Evolutionary conservation across 2,113 vertebrate genomes (phyloP), one percentile per base, ranked within the genome.

Genomic region (Syrmaticus mikado): DNA sequence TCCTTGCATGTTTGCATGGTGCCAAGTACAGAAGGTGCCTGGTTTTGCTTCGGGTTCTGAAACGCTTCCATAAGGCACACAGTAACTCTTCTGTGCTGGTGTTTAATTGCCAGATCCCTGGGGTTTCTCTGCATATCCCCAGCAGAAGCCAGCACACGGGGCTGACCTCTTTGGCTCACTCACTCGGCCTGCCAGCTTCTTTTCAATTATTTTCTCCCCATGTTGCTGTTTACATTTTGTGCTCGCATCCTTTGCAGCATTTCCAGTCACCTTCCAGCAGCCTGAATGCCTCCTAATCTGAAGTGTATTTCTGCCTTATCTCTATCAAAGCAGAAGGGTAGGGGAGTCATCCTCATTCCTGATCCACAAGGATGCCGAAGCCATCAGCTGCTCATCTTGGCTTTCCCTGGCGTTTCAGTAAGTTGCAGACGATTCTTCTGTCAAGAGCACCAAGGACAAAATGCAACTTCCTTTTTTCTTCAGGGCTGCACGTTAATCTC

Each of bases 381-480:
- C 86, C 85, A 66, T 79, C 85, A 82, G 72, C 25, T 19, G 41
- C 92, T 83, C 82, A 8, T 60, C 82, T 87, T 30, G 1, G 71
- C 83, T 89, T 67, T 89, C 70, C 22, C 27, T 4, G 0, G 61
- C n/a, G 41, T 57, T 20, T 10, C 60, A 91, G 50, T 18, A 46
- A 87, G 46, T 79, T 43, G 10, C 93, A 61, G 89, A 27, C 0
- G 10, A 90, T 75, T 72, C 90, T 86, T 71, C 92, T 93, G 89
- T 92, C 96, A 93, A 94, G 93, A 94, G 68, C 85, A 83, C 73
- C 3, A 64, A 94, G 92, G 95, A 94, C 75, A 73, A 96, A 94
- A 94, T 83, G 85, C 86, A 91, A 68, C 52, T 80, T 58, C 13
- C 3, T 34, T 28, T 61, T 52, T 67, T 67, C 40, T 22, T 43